Base-by-base conservation (phyloP, 64 coral and sea anemone genomes). In the Exaiptasia diaphana region DNA sequence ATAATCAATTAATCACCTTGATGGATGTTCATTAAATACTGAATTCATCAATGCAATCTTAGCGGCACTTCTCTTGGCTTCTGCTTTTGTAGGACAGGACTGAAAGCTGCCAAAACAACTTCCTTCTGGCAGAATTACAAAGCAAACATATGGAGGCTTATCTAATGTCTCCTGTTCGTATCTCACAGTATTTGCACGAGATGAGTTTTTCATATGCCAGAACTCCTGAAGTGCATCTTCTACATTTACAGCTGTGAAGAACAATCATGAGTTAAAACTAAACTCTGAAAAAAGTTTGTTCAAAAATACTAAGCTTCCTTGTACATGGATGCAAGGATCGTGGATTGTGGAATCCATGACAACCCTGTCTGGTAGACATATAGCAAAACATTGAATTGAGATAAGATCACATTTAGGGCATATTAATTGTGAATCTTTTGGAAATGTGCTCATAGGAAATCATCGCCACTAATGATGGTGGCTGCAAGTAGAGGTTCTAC, bases 21-120 rank as follows among this genome's bases (percentile, higher is more conserved):
- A 94, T 15, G 91, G 91, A 54, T 94, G 91, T 74, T 94, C 91
- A 46, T 94, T 94, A 39, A 94, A 94, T 41, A 94, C 91, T 46
- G 91, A 94, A 53, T 94, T 94, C 91, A 94, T 94, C 2, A 94
- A 48, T 27, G 91, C 91, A 79, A 94, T 94, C 80, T 94, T 94
- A 0, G 91, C 91, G 38, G 91, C 80, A 67, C 91, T 94, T 67
- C 91, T 67, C 37, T 76, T 89, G 38, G 91, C 91, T 37, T 94
- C 91, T 20, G 91, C 91, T 73, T 88, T 89, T 5, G 91, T 94
- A 22, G 91, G 86, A 18, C 91, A 94, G 3, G 91, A 73, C 54
- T 94, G 91, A 88, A 94, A 94, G 52, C 86, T 89, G 25, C 79
- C 91, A 89, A 94, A 94, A 30, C 91, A 89, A 25, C 91, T 94